phyloP scores from a whole-genome alignment of 2,797 vertebrate species.

The Channallabes apus region DNA sequence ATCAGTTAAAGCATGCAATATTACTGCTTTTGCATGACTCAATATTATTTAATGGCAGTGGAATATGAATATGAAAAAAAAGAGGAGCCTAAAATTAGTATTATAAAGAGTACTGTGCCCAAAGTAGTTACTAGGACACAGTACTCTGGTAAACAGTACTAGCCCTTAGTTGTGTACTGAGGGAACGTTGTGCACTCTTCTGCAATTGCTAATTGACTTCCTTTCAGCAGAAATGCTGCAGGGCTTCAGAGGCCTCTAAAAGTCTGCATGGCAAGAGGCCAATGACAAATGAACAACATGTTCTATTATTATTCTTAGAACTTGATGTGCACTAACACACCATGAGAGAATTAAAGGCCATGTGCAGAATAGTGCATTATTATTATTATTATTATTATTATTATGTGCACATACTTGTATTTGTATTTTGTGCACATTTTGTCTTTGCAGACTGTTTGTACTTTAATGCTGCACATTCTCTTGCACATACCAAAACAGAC shows the following conservation, averaged over 20 bases:
- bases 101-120: neutral
- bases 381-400: too few relatives aligned
- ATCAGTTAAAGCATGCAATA: neutral
- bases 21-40: neutral
- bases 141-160: neutral
- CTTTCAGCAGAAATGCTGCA: slow-evolving; percentile 14
- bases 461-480: neutral
- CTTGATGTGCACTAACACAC: neutral
- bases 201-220: slow-evolving; percentile 24
- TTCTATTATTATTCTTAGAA: slow-evolving; percentile 5
- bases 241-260: neutral
- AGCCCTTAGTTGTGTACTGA: neutral
- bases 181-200: slow-evolving; percentile 7
- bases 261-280: neutral
- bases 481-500: neutral
- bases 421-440: too few relatives aligned
- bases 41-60: neutral
- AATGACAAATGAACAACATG: slow-evolving; percentile 31
- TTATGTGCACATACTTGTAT: too few relatives aligned
- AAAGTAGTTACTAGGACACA: too few relatives aligned
- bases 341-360: neutral
- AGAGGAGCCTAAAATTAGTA: neutral
- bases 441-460: neutral
- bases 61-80: neutral
- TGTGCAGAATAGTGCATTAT: slow-evolving; percentile 15